Evolutionary conservation across 35 echinoderm and acorn worm species (phyloP).

Genomic region (Chiridota heheva): DNA sequence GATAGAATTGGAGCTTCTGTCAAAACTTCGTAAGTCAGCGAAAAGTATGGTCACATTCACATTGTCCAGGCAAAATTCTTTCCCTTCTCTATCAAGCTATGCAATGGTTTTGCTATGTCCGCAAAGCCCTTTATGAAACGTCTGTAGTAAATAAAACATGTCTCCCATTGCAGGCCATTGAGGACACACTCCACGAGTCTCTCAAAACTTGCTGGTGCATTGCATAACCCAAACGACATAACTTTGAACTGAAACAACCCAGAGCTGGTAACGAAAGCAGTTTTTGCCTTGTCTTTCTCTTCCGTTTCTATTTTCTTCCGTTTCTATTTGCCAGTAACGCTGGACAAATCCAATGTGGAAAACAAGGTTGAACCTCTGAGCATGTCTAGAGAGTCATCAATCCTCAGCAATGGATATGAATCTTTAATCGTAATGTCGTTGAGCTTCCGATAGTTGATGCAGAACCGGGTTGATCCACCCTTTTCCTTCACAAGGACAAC

Average conservation of each 20-base stretch:
- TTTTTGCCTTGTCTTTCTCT: constrained; percentile 11
- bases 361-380: background rate
- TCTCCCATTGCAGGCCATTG: background rate
- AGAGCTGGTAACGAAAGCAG: constrained; percentile 28
- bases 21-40: constrained; percentile 5
- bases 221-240: constrained; percentile 31
- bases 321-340: background rate
- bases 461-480: constrained; percentile 35
- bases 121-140: constrained; percentile 26
- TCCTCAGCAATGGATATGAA: constrained; percentile 36
- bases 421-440: constrained; percentile 52
- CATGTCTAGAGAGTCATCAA: constrained; percentile 32
- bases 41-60: constrained; percentile 33
- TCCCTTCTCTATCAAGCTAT: constrained; percentile 41
- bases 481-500: constrained; percentile 41
- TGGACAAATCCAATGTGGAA: background rate
- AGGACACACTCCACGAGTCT: constrained; percentile 31
- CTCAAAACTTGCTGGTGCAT: constrained; percentile 49
- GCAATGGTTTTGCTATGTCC: constrained; percentile 24
- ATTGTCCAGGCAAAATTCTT: constrained; percentile 7
- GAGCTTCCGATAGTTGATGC: constrained; percentile 47
- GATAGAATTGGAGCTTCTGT: too few species aligned
- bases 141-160: constrained; percentile 44
- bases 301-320: constrained; percentile 25
- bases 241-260: constrained; percentile 30